phyloP scores from a whole-genome alignment of 2,113 vertebrate species.

The Lophochroa leadbeateri region DNA sequence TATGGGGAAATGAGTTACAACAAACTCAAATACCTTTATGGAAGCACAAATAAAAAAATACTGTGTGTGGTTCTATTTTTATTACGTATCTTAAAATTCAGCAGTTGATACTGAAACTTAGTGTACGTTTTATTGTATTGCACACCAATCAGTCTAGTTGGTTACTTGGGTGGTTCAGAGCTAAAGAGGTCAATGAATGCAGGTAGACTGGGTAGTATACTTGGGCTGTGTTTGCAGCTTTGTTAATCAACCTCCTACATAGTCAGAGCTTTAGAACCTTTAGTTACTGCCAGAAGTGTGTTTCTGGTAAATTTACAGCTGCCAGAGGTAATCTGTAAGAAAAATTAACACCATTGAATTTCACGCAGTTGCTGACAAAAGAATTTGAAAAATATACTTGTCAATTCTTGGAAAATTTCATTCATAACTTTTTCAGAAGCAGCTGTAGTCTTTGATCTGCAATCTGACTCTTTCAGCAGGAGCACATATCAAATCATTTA shows the following conservation, averaged over 20 bases:
- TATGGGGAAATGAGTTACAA: neutral
- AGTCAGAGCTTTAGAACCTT: neutral
- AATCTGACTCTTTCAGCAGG: neutral
- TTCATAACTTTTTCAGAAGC: neutral
- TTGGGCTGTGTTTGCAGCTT: neutral
- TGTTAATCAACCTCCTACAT: neutral
- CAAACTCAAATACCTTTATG: neutral
- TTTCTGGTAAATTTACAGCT: neutral
- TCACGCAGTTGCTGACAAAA: neutral
- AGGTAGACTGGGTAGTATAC: neutral
- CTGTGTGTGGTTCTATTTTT: neutral
- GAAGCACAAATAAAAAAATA: neutral
- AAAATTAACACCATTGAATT: constrained; percentile 13
- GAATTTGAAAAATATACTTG: neutral
- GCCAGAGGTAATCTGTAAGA: constrained; percentile 19
- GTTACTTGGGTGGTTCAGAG: neutral
- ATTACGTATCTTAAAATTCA: constrained; percentile 4
- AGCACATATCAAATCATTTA: neutral
- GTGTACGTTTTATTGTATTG: neutral
- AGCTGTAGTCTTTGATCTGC: constrained; percentile 6
- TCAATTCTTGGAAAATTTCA: neutral
- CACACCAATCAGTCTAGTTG: neutral
- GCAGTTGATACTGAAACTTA: neutral
- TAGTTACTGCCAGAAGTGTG: neutral
- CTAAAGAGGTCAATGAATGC: neutral